Percentiles rank a stretch among this genome's conserved stretches.
These are phyloP conservation scores for Ahaetulla prasina DNA, from an alignment of 2,113 vertebrate genomes.

Conservation along the genomic window DNA sequence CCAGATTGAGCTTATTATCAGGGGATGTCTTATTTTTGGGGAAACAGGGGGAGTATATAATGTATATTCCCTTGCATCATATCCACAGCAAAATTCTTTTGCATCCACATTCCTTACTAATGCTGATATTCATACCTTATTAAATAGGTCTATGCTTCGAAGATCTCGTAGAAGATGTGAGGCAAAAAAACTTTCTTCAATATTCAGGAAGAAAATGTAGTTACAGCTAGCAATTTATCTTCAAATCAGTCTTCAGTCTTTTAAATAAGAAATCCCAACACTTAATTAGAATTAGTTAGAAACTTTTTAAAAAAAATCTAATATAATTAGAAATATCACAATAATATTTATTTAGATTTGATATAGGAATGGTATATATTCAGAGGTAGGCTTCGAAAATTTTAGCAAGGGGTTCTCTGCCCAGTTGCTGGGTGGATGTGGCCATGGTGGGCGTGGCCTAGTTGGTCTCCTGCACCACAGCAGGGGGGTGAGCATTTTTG, in stretches of 20 bases:
- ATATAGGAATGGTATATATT: neutral
- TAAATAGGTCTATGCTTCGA: neutral
- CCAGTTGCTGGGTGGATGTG: too few species aligned
- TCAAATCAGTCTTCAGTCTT: neutral
- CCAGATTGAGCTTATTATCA: too few species aligned
- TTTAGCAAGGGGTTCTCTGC: too few species aligned
- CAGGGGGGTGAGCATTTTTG: too few species aligned
- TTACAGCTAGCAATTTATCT: neutral
- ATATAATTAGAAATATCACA: neutral
- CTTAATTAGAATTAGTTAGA: conserved; percentile 7
- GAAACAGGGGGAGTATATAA: too few species aligned
- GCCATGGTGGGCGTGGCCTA: too few species aligned
- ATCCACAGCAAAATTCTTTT: neutral
- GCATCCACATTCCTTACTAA: neutral
- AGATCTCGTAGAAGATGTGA: neutral
- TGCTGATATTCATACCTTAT: neutral
- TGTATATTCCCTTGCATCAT: neutral
- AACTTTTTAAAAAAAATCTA: neutral
- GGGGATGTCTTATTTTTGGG: too few species aligned
- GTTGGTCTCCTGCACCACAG: too few species aligned
- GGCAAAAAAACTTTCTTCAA: neutral
- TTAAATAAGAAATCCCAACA: neutral
- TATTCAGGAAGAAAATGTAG: neutral
- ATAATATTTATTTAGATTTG: neutral
- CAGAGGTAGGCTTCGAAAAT: neutral